Evolutionary conservation across 2,797 vertebrate genomes (phyloP).

Genomic region (Eidolon dupreanum): DNA sequence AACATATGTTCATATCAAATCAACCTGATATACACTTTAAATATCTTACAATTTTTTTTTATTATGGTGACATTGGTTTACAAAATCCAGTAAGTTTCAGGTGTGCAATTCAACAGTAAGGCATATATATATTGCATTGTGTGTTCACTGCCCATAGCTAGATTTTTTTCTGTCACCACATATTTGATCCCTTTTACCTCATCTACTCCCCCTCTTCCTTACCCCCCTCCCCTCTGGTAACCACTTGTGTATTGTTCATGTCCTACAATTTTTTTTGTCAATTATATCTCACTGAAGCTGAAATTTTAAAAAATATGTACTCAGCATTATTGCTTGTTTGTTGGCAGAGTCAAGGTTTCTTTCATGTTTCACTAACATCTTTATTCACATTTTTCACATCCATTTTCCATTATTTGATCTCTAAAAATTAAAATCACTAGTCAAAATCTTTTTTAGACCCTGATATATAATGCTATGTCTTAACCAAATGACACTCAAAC

Average conservation of each 20-base stretch:
- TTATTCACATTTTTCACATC: background rate
- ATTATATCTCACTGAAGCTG: background rate
- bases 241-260: background rate
- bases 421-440: constrained; percentile 1
- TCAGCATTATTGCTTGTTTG: background rate
- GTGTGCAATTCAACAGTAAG: no score
- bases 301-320: background rate
- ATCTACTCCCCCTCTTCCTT: no score
- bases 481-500: constrained; percentile 14
- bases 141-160: no score
- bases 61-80: no score
- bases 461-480: background rate
- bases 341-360: background rate
- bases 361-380: background rate
- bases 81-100: no score
- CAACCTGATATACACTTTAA: background rate
- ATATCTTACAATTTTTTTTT: background rate
- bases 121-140: no score
- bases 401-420: background rate
- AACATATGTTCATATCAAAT: background rate
- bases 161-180: no score
- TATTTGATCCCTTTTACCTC: no score
- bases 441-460: background rate
- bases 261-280: background rate
- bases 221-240: no score